A percentile compares a stretch with the other conserved stretches of the same genome.
Evolutionary conservation across 1,140 invertebrate genomes (phyloP).

Genomic region (Cyphomyrmex costatus): DNA sequence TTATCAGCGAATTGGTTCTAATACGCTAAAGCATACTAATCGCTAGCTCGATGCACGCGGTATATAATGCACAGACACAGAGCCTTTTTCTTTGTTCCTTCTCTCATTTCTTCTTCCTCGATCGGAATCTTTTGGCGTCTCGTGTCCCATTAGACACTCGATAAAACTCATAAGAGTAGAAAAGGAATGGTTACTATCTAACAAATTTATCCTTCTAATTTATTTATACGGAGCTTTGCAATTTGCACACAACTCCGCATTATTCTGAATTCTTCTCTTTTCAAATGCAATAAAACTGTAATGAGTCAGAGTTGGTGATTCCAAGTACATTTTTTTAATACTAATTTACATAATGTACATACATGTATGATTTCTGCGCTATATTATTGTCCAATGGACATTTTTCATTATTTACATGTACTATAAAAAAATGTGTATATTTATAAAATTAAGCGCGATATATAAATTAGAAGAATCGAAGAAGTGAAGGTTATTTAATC

Average conservation of each 20-base stretch:
- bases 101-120: conserved; percentile 18
- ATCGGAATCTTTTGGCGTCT: not conserved
- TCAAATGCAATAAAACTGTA: not conserved
- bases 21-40: conserved; percentile 48
- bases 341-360: not conserved
- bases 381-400: not conserved
- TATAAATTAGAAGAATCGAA: too few relatives aligned
- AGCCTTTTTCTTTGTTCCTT: not conserved
- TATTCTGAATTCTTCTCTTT: conserved; percentile 18
- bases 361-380: not conserved
- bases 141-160: conserved; percentile 14
- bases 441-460: not conserved
- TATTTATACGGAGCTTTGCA: conserved; percentile 20
- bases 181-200: conserved; percentile 1
- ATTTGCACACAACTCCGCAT: conserved; percentile 17
- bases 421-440: not conserved
- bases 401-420: not conserved
- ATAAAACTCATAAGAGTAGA: conserved; percentile 20
- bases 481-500: too few relatives aligned
- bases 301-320: conserved; percentile 19
- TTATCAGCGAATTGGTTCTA: not conserved
- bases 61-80: conserved; percentile 27
- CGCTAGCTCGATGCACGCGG: conserved; percentile 40
- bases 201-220: conserved; percentile 25
- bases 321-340: not conserved